Base-by-base conservation (phyloP, 2,888 invertebrate genomes). In the Pelosia muscerda region DNA sequence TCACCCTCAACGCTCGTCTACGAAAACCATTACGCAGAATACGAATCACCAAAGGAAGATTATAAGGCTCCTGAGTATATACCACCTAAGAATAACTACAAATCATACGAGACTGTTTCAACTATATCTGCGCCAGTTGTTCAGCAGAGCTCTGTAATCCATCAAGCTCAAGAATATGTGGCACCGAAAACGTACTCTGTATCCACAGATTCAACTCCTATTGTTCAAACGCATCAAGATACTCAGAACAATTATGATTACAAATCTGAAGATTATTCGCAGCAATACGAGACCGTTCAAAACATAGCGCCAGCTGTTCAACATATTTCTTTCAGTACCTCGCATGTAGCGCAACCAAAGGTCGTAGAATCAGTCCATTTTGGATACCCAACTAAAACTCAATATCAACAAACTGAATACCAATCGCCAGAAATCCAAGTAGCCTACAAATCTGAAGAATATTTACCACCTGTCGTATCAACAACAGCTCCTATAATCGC, bases 351-450 rank as follows among this genome's bases (percentile, higher is more conserved):
- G n/a, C 83, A 89, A 74, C 66, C 69, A 55, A 58, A 66, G 22
- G 60, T 56, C 56, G 82, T 89, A 19, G 92, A 91, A 85, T 90
- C 92, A 26, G 77, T 88, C 38, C 90, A 92, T 68, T 82, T 90
- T 25, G 89, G 92, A 0, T 85, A 84, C 74, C 90, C 92, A 64
- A 78, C 82, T 2, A 84, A 84, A 19, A 86, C 86, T 9, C 87
- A 86, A 70, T 92, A 89, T 69, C 88, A 90, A 60, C 90, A 90
- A 81, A 85, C 85, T 22, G 80, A 81, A 61, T 92, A 91, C 66
- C 88, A 92, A 74, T 81, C 88, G 1, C 93, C 94, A 42, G 92
- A 95, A 81, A 90, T 94, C 66, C 93, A 94, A 81, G 85, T 88
- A 15, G 90, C 81, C 15, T 92, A 93, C 73, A 91, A 91, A 75